Base-by-base conservation (phyloP, 2,888 invertebrate species). In the Diaperis boleti region DNA sequence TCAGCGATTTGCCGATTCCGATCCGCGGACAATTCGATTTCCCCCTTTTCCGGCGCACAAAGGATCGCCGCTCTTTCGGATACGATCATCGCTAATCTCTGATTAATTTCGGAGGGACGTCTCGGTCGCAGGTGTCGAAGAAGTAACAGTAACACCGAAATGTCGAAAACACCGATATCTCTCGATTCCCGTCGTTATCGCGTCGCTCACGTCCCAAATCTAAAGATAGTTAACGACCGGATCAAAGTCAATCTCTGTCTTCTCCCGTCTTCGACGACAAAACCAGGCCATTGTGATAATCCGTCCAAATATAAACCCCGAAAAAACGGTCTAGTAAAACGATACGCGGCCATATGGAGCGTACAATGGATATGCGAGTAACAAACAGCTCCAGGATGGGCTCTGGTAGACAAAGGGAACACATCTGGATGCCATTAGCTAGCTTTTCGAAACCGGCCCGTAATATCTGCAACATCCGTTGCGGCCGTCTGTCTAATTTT, bases 1-100 rank as follows among this genome's bases (percentile, higher is more conserved):
- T 77, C 76, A 75, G 74, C 74, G 73, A 71, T 73, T 72, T 69
- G 65, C 68, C 68, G 65, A 74, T 73, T 73, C 74, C 73, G 74
- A 75, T 74, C 71, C 73, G 69, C 64, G 69, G 72, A 75, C 74
- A 76, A 77, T 76, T 77, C 73, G 73, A 76, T 75, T 76, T 76
- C 73, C 73, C 70, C 71, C 67, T 68, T 73, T 44, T 33, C 55
- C 31, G 52, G 22, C 39, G 39, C 59, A 59, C 50, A 59, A 42
- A 59, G 50, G 31, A 31, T 18, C 20, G 14, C 33, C n/a, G n/a
- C n/a, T n/a, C n/a, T n/a, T n/a, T n/a, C n/a, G n/a, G n/a, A n/a
- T n/a, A n/a, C n/a, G n/a, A n/a, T n/a, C n/a, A n/a, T n/a, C n/a
- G n/a, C n/a, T n/a, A n/a, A n/a, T n/a, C n/a, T n/a, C n/a, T n/a